Evolutionary conservation across 1,140 invertebrate species (phyloP), one percentile per base, ranked within the genome.

Genomic region (Anagrus nilaparvatae): DNA sequence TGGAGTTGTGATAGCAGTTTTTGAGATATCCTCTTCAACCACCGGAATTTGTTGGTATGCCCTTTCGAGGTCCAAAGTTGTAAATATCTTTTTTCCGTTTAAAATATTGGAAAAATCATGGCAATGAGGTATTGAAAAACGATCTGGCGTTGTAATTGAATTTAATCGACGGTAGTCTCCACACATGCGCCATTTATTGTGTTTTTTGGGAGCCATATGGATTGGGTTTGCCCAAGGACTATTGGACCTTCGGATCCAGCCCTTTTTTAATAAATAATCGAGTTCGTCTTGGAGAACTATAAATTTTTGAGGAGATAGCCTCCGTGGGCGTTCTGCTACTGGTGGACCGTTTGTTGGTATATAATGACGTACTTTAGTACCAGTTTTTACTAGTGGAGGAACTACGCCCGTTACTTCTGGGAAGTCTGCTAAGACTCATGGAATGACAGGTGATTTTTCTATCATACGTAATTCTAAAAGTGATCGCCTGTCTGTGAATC

Each of bases 1-100:
- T 19, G 56, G 56, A 3, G 53, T 60, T 5, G 38, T 52, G 6
- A 55, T 48, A 45, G 59, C 57, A 2, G 60, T 64, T 24, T 63
- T 65, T 16, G 23, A 23, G 9, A 59, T 49, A 38, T 67, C 56
- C 1, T 47, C 40, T 6, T 36, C 31, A n/a, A 28, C 20, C 1
- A 65, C 49, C 2, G 53, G 61, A 16, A 67, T 57, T 40, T 63
- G 71, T 51, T 64, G 62, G 43, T 68, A 77, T 0, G 72, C 73
- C 18, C 54, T 56, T 0, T 46, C 44, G 0, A 72, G 40, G 51
- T 76, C 72, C 1, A 75, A 38, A 3, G 48, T 56, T 2, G 61
- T 54, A 37, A 75, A 75, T 23, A 57, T 56, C 9, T 30, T 53
- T 5, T 49, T 32, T 5, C 12, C 3, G n/a, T n/a, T n/a, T n/a